phyloP scores from a whole-genome alignment of 2,113 vertebrate genomes.

The Neolamprologus devosi region DNA sequence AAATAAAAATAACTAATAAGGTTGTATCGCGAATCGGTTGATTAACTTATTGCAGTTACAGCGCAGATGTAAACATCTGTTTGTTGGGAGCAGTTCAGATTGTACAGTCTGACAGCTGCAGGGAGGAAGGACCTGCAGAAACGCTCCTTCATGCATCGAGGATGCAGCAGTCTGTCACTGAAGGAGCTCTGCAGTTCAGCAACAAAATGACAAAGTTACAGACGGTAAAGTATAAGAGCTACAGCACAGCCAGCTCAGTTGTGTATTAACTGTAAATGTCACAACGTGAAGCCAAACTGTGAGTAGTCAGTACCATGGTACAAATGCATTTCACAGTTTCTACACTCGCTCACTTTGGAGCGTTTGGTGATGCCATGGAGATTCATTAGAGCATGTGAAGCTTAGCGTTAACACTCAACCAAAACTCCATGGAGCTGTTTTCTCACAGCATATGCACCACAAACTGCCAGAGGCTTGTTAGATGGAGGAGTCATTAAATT shows the following conservation, averaged over 20 bases:
- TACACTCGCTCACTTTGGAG: background rate
- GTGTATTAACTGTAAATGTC: background rate
- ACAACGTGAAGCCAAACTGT: background rate
- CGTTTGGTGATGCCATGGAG: background rate
- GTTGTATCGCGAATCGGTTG: rapidly evolving
- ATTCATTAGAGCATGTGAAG: background rate
- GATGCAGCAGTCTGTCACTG: background rate
- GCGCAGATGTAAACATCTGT: rapidly evolving
- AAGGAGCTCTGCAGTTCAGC: background rate
- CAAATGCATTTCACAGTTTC: background rate
- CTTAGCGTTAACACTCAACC: background rate
- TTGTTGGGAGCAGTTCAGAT: rapidly evolving
- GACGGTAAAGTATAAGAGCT: background rate
- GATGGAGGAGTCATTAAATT: background rate
- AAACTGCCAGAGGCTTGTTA: background rate
- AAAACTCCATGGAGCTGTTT: background rate
- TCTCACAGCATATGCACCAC: background rate
- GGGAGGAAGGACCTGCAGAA: rapidly evolving
- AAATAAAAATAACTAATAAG: background rate
- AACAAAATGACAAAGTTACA: background rate
- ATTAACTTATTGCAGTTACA: background rate
- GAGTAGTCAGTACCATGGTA: background rate
- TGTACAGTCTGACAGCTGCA: rapidly evolving
- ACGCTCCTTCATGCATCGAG: background rate
- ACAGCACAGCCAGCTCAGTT: background rate